These are phyloP conservation scores for Lepidurus apus DNA, from an alignment of 1,140 invertebrate species.

Conservation along the genomic window DNA sequence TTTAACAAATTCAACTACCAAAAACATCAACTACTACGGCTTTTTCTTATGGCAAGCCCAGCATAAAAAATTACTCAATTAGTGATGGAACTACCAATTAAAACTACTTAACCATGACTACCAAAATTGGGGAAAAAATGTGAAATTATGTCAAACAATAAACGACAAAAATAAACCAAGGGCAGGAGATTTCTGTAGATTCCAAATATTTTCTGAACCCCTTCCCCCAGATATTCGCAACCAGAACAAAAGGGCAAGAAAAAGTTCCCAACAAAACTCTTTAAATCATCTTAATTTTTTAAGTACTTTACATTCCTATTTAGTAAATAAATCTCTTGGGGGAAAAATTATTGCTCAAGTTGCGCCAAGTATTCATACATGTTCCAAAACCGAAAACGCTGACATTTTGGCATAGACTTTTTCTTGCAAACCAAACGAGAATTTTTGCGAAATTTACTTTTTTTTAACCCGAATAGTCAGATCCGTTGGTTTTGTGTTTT, in stretches of 20 bases:
- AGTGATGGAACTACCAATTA: neutral
- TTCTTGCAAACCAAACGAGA: too few relatives aligned
- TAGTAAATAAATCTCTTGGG: neutral
- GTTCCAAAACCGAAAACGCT: too few relatives aligned
- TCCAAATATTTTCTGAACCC: neutral
- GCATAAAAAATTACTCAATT: neutral
- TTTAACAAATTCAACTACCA: neutral
- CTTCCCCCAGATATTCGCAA: neutral
- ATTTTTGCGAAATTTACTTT: too few relatives aligned
- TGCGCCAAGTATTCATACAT: too few relatives aligned
- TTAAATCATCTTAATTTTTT: neutral
- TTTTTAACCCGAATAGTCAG: too few relatives aligned
- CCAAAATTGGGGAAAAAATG: neutral
- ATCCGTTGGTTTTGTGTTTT: too few relatives aligned
- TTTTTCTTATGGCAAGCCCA: slow-evolving; percentile 17
- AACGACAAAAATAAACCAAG: neutral
- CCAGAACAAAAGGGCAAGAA: slow-evolving; percentile 10
- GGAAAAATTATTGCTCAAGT: too few relatives aligned
- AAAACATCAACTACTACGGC: slow-evolving; percentile 19
- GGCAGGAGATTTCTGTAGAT: neutral
- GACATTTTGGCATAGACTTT: too few relatives aligned
- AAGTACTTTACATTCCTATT: neutral
- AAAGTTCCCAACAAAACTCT: neutral
- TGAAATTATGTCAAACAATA: neutral
- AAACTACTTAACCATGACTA: slow-evolving; percentile 9